Percentiles rank a stretch among this genome's conserved stretches.
Conservation (phyloP, 92 coral and sea anemone genomes). For the Nematostella vectensis region DNA sequence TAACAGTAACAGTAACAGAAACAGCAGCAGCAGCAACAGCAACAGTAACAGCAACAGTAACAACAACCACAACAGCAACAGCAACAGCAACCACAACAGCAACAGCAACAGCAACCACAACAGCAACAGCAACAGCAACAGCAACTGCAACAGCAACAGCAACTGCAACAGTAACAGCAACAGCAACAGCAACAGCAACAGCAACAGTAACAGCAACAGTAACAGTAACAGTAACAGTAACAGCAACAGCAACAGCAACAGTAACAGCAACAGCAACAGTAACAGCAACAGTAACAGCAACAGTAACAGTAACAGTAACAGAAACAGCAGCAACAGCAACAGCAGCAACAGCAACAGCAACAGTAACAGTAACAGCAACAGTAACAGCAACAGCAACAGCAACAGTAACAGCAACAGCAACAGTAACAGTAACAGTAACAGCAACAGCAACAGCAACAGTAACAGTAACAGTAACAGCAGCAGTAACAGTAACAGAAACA, state of each 20-base stretch:
- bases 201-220: conserved; percentile 4
- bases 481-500: conserved; percentile 4
- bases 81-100: too few species aligned
- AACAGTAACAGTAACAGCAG: not conserved
- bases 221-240: not conserved
- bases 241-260: conserved; percentile 3
- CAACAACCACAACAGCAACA: too few species aligned
- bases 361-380: conserved; percentile 3
- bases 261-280: conserved; percentile 8
- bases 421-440: conserved; percentile 1
- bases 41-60: not conserved
- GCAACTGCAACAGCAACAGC: not conserved
- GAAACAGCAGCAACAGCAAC: not conserved
- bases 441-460: conserved; percentile 6
- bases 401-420: conserved; percentile 1
- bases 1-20: not conserved
- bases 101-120: too few species aligned
- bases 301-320: not conserved
- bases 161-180: not conserved
- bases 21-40: not conserved
- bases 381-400: not conserved
- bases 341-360: not conserved
- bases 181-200: not conserved
- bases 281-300: conserved; percentile 3
- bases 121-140: too few species aligned